Evolutionary conservation across 30 jellyfish, hydroid and myxozoan species (phyloP), one percentile per base, ranked within the genome.

Genomic region (Pseudorhiza aurosa): DNA sequence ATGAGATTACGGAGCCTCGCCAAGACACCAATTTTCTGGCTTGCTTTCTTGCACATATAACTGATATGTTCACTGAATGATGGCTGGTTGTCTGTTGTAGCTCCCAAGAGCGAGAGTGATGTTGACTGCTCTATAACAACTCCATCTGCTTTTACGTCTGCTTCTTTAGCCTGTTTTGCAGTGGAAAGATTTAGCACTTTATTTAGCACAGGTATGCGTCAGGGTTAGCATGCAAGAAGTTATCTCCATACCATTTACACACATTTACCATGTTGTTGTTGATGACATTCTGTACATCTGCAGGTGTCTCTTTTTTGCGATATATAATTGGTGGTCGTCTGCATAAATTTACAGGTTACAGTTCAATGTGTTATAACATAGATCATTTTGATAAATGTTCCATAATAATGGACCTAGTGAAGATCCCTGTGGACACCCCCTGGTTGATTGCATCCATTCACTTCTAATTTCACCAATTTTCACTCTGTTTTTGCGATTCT

Each of bases 361-460:
- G 72, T 60, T 59, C 30, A 58, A 29, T 25, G 26, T 62, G 15
- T 39, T 77, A 59, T 58, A 49, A 40, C 80, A 26, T 45, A 77
- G 81, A 77, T 77, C 89, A 18, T 58, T 77, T 63, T 58, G 89
- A 62, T 59, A 58, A 72, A 60, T 77, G 33, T 77, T 77, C 81
- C 65, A 77, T 58, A 77, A n/a, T 14, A 62, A 62, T 62, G 76
- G 76, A 28, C 76, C 76, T 14, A 62, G 26, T 28, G 76, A 62
- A 26, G 76, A 62, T 26, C 76, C 76, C 25, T 62, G 76, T 33
- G 76, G 76, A 62, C 76, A 62, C 25, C 76, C 76, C 56, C 76
- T 62, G 22, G 50, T 33, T 62, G 76, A 26, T 62, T 33, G 10
- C 56, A 26, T 62, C 76, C 76, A 62, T 11, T 62, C 63, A 62